Evolutionary conservation across 2,888 invertebrate genomes (phyloP).

Genomic region (Antitype chi): DNA sequence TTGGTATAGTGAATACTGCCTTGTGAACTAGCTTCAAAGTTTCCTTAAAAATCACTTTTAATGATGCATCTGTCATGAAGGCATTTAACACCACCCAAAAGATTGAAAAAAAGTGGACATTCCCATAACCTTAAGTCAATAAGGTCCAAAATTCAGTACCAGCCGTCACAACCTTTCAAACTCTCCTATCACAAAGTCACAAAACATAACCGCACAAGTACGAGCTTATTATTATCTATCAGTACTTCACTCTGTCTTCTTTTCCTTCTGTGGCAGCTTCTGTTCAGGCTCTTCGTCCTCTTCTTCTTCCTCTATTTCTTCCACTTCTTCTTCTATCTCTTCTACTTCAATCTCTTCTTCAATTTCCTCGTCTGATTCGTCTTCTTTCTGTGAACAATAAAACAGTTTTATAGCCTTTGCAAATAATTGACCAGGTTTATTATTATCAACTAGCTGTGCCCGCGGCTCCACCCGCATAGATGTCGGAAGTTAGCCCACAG

Average conservation of each 20-base stretch:
- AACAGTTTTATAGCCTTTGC: background rate
- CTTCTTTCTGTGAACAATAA: slow-evolving; percentile 79
- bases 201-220: slow-evolving; percentile 21
- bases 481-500: no score
- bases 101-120: background rate
- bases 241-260: slow-evolving; percentile 71
- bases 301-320: slow-evolving; percentile 77
- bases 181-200: slow-evolving; percentile 25
- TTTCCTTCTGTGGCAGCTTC: slow-evolving; percentile 47
- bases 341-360: slow-evolving; percentile 86
- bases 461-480: no score
- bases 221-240: slow-evolving; percentile 62
- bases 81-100: background rate
- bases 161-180: slow-evolving; percentile 1
- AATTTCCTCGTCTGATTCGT: slow-evolving; percentile 84
- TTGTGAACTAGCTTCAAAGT: background rate
- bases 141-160: background rate
- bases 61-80: background rate
- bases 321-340: slow-evolving; percentile 85
- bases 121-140: background rate
- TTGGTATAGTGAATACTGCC: background rate
- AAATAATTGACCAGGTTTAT: no score
- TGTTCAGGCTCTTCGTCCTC: slow-evolving; percentile 49
- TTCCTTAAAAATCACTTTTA: background rate
- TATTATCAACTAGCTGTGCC: no score